Percentiles rank a stretch among this genome's conserved stretches.
Conservation (phyloP, 1,140 invertebrate genomes). For the Sweltsa coloradensis region DNA sequence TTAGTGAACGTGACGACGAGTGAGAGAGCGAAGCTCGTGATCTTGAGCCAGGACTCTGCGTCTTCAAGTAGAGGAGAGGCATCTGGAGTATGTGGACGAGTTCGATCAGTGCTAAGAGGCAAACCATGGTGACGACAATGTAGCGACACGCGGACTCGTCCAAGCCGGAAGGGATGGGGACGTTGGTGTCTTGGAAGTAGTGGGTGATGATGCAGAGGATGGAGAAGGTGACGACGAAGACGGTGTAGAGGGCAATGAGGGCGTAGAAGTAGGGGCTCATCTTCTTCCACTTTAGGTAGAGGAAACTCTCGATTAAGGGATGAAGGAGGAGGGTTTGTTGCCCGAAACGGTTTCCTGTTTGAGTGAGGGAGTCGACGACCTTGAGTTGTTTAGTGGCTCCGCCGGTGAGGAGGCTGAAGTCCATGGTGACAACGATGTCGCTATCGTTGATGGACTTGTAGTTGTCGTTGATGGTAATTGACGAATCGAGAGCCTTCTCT, state of each 20-base stretch:
- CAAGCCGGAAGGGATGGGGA: neutral
- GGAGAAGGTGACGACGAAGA: conserved; percentile 32
- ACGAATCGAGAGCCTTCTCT: conserved; percentile 35
- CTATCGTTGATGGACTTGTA: conserved; percentile 32
- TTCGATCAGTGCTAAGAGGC: neutral
- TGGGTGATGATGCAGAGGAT: conserved; percentile 29
- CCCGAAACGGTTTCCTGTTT: conserved; percentile 32
- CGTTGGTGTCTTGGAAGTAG: conserved; percentile 27
- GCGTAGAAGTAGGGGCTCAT: conserved; percentile 35
- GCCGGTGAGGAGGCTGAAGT: conserved; percentile 1
- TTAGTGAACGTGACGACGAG: conserved; percentile 15
- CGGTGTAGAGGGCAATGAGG: conserved; percentile 32
- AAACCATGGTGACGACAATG: neutral
- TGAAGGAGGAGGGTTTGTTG: conserved; percentile 36
- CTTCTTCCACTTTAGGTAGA: conserved; percentile 40
- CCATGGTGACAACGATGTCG: conserved; percentile 23
- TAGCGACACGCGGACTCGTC: neutral
- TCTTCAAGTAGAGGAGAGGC: conserved; percentile 29
- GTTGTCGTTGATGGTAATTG: conserved; percentile 30
- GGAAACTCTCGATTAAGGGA: conserved; percentile 38
- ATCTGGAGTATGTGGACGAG: neutral
- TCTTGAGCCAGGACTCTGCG: conserved; percentile 35
- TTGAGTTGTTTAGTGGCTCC: conserved; percentile 27
- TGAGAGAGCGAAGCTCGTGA: conserved; percentile 27
- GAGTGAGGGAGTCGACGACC: conserved; percentile 35